phyloP scores from a whole-genome alignment of 2,888 invertebrate genomes.

The Cantharis flavilabris region DNA sequence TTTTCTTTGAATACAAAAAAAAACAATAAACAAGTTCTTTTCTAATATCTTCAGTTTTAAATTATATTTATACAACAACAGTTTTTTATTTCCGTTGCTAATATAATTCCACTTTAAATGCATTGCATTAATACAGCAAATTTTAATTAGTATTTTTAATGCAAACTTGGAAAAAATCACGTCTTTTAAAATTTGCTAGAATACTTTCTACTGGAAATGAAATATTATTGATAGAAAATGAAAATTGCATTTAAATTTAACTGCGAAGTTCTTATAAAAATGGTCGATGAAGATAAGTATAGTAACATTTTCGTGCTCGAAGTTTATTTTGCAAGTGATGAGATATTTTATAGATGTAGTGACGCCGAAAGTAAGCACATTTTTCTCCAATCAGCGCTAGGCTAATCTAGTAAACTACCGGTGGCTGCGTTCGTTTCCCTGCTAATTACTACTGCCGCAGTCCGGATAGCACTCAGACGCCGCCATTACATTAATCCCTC shows the following conservation, averaged over 20 bases:
- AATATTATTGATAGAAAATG: not conserved
- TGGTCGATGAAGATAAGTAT: not conserved
- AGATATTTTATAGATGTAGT: conserved; percentile 17
- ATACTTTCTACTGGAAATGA: not conserved
- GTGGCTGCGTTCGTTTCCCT: conserved; percentile 26
- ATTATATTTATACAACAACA: not conserved
- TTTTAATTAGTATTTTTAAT: not conserved
- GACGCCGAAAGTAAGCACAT: conserved; percentile 17
- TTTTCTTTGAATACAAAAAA: not conserved
- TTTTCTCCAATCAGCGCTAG: conserved; percentile 27
- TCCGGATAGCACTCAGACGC: conserved; percentile 29
- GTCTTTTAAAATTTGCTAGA: not conserved
- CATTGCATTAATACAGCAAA: not conserved
- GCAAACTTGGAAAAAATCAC: not conserved
- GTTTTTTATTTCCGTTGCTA: not conserved
- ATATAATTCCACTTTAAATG: not conserved
- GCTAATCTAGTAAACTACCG: conserved; percentile 28
- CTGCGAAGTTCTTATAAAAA: not conserved
- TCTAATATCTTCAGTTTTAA: not conserved
- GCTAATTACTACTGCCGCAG: conserved; percentile 30
- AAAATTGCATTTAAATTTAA: not conserved
- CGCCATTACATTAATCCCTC: conserved; percentile 26
- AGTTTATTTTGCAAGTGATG: conserved; percentile 7
- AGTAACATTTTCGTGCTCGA: not conserved
- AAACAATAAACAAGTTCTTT: not conserved